phyloP scores from a whole-genome alignment of 2,797 vertebrate genomes.

The Xenentodon cancila region DNA sequence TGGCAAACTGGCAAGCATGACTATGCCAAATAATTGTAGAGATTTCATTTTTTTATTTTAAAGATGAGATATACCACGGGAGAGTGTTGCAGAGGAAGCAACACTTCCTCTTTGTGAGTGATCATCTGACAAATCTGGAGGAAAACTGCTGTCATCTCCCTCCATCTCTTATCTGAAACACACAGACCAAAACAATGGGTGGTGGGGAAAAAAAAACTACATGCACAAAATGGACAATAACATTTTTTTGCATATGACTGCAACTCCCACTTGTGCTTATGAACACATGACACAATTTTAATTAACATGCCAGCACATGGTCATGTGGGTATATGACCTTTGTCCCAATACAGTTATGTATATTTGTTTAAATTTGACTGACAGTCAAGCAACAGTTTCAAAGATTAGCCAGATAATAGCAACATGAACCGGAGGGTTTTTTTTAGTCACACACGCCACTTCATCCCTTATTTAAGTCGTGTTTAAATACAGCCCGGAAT shows the following conservation, averaged over 20 bases:
- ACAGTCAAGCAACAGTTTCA: too few species aligned
- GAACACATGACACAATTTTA: too few species aligned
- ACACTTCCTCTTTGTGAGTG: constrained; percentile 88
- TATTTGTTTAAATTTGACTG: too few species aligned
- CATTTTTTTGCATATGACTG: too few species aligned
- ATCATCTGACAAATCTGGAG: constrained; percentile 80
- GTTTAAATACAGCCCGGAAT: constrained; percentile 8
- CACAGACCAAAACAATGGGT: constrained; percentile 13
- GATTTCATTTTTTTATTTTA: neutral
- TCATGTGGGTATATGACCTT: too few species aligned
- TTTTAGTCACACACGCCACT: neutral
- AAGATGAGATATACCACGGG: constrained; percentile 77
- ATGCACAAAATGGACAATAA: neutral
- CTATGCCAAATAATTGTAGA: neutral
- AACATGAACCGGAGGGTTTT: neutral
- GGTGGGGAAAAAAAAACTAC: neutral
- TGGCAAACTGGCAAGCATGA: neutral
- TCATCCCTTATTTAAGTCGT: constrained; percentile 7
- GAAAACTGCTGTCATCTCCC: constrained; percentile 79
- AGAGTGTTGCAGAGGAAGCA: constrained; percentile 84
- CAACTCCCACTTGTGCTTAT: too few species aligned
- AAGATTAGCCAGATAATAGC: too few species aligned
- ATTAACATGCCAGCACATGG: too few species aligned
- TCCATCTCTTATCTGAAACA: constrained; percentile 84
- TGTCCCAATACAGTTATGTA: too few species aligned